A percentile compares a stretch with the other conserved stretches of the same genome.
phyloP scores from a whole-genome alignment of 2,888 invertebrate genomes.

The Eristalis tenax region DNA sequence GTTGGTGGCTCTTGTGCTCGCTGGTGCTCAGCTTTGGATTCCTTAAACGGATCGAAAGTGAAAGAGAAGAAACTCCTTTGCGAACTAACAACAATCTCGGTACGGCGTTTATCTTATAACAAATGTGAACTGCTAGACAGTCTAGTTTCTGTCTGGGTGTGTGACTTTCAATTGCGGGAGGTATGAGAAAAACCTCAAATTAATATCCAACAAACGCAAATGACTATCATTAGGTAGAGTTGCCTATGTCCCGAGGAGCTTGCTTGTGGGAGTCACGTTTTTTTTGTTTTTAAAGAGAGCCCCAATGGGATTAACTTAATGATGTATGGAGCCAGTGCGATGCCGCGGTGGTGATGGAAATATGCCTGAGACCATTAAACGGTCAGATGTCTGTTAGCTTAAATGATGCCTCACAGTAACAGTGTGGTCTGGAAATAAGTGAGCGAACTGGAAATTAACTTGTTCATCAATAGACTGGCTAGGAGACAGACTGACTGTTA shows the following conservation, averaged over 20 bases:
- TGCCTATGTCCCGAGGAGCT: conserved; percentile 53
- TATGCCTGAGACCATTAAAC: conserved; percentile 51
- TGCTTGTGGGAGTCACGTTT: conserved; percentile 67
- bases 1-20: conserved; percentile 6
- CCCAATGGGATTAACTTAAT: conserved; percentile 61
- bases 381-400: conserved; percentile 49
- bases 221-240: conserved; percentile 60
- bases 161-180: conserved; percentile 64
- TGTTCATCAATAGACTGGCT: not conserved
- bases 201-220: conserved; percentile 61
- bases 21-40: conserved; percentile 24
- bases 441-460: not conserved
- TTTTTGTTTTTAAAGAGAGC: conserved; percentile 36
- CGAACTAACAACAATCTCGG: conserved; percentile 36
- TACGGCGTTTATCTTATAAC: conserved; percentile 45
- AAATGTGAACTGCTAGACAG: conserved; percentile 49
- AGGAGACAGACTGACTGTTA: not conserved
- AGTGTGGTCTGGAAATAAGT: conserved; percentile 25
- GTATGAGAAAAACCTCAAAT: conserved; percentile 51
- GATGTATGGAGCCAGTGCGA: conserved; percentile 47
- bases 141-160: conserved; percentile 54
- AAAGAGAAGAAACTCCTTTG: conserved; percentile 65
- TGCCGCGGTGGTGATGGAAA: conserved; percentile 27
- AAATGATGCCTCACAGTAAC: conserved; percentile 1
- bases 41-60: conserved; percentile 67